These are phyloP conservation scores for Lycocerus yunnanus DNA, from an alignment of 2,888 invertebrate genomes.

Conservation along the genomic window DNA sequence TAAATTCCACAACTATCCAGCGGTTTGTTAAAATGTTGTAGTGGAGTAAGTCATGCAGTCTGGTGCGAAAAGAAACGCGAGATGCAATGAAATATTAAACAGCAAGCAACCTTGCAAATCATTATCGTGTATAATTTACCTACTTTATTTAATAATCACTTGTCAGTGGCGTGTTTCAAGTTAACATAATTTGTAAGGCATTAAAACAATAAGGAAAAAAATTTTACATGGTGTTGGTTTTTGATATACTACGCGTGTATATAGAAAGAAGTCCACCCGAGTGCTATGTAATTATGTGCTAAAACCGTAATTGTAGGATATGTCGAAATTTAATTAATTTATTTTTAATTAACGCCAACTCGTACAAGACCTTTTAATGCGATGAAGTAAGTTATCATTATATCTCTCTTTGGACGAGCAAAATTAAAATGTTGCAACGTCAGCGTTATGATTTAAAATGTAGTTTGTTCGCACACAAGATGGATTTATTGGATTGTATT, in stretches of 20 bases:
- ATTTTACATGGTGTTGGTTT: background rate
- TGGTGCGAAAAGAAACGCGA: slow-evolving; percentile 24
- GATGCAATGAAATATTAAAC: slow-evolving; percentile 27
- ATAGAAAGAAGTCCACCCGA: background rate
- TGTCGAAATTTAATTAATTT: slow-evolving; percentile 22
- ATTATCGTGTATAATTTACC: slow-evolving; percentile 30
- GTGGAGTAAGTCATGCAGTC: slow-evolving; percentile 28
- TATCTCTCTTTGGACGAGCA: background rate
- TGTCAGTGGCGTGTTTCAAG: slow-evolving; percentile 23
- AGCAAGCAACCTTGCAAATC: slow-evolving; percentile 28
- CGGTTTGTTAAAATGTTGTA: background rate
- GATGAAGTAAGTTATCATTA: background rate
- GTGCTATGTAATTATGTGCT: slow-evolving; percentile 10
- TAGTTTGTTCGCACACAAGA: background rate
- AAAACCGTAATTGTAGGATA: slow-evolving; percentile 19
- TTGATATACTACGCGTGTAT: background rate
- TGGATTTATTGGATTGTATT: background rate
- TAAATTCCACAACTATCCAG: background rate
- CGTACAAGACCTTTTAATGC: background rate
- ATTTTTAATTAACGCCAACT: slow-evolving; percentile 15
- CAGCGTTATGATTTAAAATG: background rate
- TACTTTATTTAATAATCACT: slow-evolving; percentile 26
- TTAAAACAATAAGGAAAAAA: slow-evolving; percentile 17
- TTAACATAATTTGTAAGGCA: slow-evolving; percentile 23
- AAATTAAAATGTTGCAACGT: background rate